Conservation (phyloP, 2,797 vertebrate genomes). For the Takifugu rubripes region DNA sequence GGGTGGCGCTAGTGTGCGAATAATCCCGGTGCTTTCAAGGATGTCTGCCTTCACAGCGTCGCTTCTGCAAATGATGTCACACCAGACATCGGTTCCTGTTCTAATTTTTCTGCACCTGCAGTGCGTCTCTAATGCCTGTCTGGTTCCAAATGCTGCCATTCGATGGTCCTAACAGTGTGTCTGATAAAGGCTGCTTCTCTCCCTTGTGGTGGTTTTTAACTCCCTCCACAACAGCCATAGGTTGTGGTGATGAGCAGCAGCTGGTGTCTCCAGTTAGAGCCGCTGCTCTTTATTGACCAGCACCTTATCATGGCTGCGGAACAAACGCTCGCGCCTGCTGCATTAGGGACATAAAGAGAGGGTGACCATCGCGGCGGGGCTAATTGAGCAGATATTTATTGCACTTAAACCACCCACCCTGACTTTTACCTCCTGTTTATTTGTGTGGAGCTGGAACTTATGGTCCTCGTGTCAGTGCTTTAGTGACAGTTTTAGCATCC, state of each 20-base stretch:
- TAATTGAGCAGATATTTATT: slow-evolving; percentile 16
- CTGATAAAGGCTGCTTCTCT: slow-evolving; percentile 16
- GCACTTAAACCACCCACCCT: slow-evolving; percentile 5
- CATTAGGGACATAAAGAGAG: slow-evolving; percentile 17
- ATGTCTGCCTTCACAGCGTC: slow-evolving; percentile 51
- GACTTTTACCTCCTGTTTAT: not conserved
- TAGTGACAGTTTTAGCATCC: slow-evolving; percentile 25
- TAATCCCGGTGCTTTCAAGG: slow-evolving; percentile 51
- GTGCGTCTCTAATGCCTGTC: slow-evolving; percentile 29
- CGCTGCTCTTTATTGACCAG: slow-evolving; percentile 13
- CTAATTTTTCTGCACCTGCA: slow-evolving; percentile 17
- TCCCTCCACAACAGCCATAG: slow-evolving; percentile 24
- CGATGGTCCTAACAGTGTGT: slow-evolving; percentile 49
- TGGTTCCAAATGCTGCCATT: slow-evolving; percentile 37
- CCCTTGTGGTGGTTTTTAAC: too few relatives aligned
- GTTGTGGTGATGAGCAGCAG: slow-evolving; percentile 42
- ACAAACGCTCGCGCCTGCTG: slow-evolving; percentile 23
- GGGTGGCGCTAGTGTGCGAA: slow-evolving; percentile 69
- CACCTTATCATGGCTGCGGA: slow-evolving; percentile 16
- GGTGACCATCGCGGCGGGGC: slow-evolving; percentile 2
- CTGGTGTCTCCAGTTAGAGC: slow-evolving; percentile 25
- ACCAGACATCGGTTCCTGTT: too few relatives aligned
- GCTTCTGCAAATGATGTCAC: slow-evolving; percentile 23
- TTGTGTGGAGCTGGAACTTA: slow-evolving; percentile 6
- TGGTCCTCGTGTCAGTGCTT: slow-evolving; percentile 2